A percentile compares a stretch with the other conserved stretches of the same genome.
phyloP scores from a whole-genome alignment of 2,113 vertebrate genomes.

The Globicephala melas region DNA sequence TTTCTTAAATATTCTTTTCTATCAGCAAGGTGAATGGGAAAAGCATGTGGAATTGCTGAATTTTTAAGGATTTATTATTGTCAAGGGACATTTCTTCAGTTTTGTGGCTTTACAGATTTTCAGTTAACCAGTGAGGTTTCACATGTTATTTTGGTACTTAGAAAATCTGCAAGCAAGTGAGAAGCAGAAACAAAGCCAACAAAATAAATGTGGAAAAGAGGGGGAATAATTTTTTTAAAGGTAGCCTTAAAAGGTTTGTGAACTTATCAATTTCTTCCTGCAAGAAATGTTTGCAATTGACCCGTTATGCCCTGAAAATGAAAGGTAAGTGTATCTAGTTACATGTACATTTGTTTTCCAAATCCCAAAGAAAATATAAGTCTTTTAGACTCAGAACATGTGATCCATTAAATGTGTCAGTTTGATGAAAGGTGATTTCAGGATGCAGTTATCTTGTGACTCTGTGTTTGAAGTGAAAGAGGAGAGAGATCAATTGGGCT shows the following conservation, averaged over 20 bases:
- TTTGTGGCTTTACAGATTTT: constrained; percentile 2
- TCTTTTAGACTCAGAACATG: not conserved
- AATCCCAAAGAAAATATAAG: constrained; percentile 31
- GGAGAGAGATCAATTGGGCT: not conserved
- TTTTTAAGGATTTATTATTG: constrained; percentile 10
- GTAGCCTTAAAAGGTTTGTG: not conserved
- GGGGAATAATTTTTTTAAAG: not conserved
- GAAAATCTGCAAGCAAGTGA: not conserved
- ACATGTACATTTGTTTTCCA: not conserved
- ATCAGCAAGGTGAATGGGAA: not conserved
- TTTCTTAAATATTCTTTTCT: constrained; percentile 36
- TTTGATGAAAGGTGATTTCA: constrained; percentile 39
- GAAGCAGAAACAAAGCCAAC: not conserved
- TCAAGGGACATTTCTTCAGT: not conserved
- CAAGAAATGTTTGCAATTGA: not conserved
- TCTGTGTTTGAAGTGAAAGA: constrained; percentile 25
- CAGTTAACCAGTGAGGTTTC: not conserved
- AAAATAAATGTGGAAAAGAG: not conserved
- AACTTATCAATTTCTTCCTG: constrained; percentile 5
- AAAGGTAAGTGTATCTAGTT: not conserved
- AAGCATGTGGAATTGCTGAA: constrained; percentile 8
- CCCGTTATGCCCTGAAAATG: not conserved
- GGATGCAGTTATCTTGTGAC: not conserved
- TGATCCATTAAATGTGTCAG: constrained; percentile 16
- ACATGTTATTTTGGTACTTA: not conserved